phyloP scores from a whole-genome alignment of 2,113 vertebrate species.

The Nothocercus julius region DNA sequence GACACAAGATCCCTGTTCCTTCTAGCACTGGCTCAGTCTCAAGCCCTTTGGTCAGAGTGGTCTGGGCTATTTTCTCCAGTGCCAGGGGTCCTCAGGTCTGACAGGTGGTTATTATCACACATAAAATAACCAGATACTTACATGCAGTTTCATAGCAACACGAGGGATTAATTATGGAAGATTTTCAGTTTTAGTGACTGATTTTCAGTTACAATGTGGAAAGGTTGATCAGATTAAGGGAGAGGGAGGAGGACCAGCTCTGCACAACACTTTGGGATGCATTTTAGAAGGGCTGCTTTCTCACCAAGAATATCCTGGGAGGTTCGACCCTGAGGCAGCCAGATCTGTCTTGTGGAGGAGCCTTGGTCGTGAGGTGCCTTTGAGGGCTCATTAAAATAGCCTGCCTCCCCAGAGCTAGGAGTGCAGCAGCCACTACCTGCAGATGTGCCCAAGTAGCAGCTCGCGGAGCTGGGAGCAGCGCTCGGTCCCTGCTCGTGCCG shows the following conservation, averaged over 20 bases:
- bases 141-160: neutral
- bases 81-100: neutral
- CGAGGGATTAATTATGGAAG: neutral
- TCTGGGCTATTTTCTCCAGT: neutral
- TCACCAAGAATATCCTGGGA: neutral
- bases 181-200: neutral
- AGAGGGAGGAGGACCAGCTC: neutral
- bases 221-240: neutral
- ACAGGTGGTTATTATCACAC: neutral
- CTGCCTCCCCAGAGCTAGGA: rapidly evolving
- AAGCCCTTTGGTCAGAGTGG: neutral
- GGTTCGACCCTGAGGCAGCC: neutral
- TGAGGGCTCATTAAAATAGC: neutral
- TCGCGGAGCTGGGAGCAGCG: rapidly evolving
- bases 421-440: neutral
- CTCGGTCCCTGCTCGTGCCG: neutral
- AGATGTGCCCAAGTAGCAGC: neutral
- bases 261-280: neutral
- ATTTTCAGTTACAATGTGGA: neutral
- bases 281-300: neutral
- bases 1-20: neutral
- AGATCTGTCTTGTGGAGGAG: neutral
- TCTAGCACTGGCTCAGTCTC: neutral
- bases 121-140: neutral
- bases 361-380: neutral